Evolutionary conservation across 2,797 vertebrate genomes (phyloP).

Genomic region (Crenichthys baileyi): DNA sequence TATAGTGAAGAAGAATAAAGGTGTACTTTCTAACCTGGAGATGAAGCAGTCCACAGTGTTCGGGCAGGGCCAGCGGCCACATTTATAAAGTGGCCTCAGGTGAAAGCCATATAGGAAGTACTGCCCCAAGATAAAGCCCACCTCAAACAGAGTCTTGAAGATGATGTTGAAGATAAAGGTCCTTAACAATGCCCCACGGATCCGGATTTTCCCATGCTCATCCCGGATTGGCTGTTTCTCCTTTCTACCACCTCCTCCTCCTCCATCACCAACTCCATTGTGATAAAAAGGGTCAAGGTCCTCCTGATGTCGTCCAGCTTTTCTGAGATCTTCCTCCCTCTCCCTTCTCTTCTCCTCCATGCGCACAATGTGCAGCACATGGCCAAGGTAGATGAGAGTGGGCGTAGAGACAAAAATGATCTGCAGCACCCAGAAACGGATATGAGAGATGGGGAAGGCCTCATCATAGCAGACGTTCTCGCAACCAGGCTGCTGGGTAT

Average conservation of each 20-base stretch:
- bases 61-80: constrained; percentile 91
- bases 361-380: constrained; percentile 93
- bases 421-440: constrained; percentile 97
- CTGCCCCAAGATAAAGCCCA: constrained; percentile 94
- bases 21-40: constrained; percentile 76
- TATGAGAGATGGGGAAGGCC: constrained; percentile 95
- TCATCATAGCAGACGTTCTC: constrained; percentile 95
- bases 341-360: constrained; percentile 92
- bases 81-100: constrained; percentile 91
- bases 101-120: constrained; percentile 93
- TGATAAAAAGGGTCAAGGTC: constrained; percentile 76
- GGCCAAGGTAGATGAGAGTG: constrained; percentile 95
- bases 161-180: constrained; percentile 96
- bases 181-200: constrained; percentile 88
- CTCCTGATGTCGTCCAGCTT: constrained; percentile 71
- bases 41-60: constrained; percentile 97
- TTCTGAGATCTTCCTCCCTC: constrained; percentile 85
- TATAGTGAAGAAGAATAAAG: constrained; percentile 3
- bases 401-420: constrained; percentile 98
- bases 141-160: constrained; percentile 93
- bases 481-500: constrained; percentile 94
- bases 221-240: constrained; percentile 83
- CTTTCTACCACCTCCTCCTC: constrained; percentile 70
- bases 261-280: constrained; percentile 62
- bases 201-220: constrained; percentile 88